Evolutionary conservation across 2,888 invertebrate genomes (phyloP), one percentile per base, ranked within the genome.

Genomic region (Mactromeris polynyma): DNA sequence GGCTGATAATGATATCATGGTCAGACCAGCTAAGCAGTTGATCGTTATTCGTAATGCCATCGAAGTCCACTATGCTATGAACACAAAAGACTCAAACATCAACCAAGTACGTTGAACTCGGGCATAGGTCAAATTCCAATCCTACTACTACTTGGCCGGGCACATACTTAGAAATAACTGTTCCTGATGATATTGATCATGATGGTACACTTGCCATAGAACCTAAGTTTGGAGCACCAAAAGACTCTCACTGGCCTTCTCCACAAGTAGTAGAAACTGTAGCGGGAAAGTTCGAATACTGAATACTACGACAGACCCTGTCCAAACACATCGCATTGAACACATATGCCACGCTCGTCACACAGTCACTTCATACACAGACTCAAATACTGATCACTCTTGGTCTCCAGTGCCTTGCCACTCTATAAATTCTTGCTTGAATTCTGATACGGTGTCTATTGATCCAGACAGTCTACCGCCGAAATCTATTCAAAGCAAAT

Each of bases 401-500:
- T 3, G 36, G 58, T n/a, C 11, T 38, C 3, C 31, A 21, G 17
- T 19, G n/a, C 7, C 26, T 19, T 11, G n/a, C 26, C 3, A 17
- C 19, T 17, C 40, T 33, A 4, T 19, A n/a, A 21, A 26, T 40
- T 14, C 19, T 3, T 4, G 69, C 1, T 14, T 9, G 21, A 54
- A 83, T 26, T 81, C 85, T n/a, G 83, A 51, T 14, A 17, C 36
- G 21, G 86, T 87, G 7, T 17, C 58, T 11, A 14, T 92, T 14
- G 90, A 92, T 69, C 87, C 91, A 19, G 87, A 89, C 51, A 84
- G 84, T 46, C 83, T 85, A 21, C 64, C 90, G 9, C 26, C 82
- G 2, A 33, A 33, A 1, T 4, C 51, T 26, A 11, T 26, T 17
- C 33, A 38, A 36, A 17, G 21, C 3, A 17, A 77, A 21, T 93